Evolutionary conservation across 2,888 invertebrate species (phyloP).

Genomic region (Chymomyza fuscimana): DNA sequence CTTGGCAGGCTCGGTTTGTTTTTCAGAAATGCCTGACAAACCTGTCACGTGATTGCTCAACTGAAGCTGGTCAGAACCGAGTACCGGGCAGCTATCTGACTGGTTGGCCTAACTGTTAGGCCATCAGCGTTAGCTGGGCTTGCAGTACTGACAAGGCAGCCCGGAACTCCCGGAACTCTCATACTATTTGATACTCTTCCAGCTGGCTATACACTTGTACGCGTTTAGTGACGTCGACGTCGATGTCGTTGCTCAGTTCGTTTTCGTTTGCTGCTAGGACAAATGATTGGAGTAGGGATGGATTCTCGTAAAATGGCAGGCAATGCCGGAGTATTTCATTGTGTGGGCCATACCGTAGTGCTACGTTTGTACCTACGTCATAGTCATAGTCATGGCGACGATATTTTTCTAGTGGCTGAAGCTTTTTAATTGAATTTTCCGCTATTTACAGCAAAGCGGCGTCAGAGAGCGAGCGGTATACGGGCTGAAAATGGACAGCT

Average conservation of each 20-base stretch:
- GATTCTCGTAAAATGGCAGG: background rate
- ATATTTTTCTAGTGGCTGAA: conserved; percentile 74
- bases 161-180: background rate
- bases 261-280: background rate
- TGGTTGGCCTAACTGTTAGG: conserved; percentile 40
- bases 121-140: conserved; percentile 32
- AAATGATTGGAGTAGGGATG: background rate
- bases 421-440: conserved; percentile 73
- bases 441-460: conserved; percentile 59
- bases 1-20: conserved; percentile 64
- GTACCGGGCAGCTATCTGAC: background rate
- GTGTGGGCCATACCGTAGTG: background rate
- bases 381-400: conserved; percentile 71
- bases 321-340: background rate
- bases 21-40: conserved; percentile 62
- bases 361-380: conserved; percentile 56
- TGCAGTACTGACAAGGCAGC: conserved; percentile 50
- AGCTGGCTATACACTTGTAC: conserved; percentile 24
- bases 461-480: background rate
- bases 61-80: conserved; percentile 37
- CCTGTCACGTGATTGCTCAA: conserved; percentile 72
- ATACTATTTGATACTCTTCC: background rate
- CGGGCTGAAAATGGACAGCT: conserved; percentile 24
- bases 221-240: conserved; percentile 38
- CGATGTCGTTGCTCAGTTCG: background rate